Conservation (phyloP, 1,140 invertebrate species). For the Sarcophaga bullata region DNA sequence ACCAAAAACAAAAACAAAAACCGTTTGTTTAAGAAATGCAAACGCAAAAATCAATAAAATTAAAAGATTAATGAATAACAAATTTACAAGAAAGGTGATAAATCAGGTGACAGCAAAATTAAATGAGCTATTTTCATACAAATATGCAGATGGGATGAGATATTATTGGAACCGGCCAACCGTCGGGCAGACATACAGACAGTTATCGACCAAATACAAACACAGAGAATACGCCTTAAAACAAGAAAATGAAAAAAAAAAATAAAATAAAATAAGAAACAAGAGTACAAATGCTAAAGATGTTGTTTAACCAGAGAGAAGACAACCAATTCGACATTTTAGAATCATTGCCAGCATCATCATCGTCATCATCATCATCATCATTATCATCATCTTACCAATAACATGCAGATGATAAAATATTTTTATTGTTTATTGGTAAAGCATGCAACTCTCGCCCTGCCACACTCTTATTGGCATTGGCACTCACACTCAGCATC, state of each 20-base stretch:
- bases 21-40: background rate
- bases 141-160: background rate
- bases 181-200: background rate
- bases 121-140: slow-evolving; percentile 62
- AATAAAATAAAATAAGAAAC: slow-evolving; percentile 24
- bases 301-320: slow-evolving; percentile 36
- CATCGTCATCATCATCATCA: background rate
- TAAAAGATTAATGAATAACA: slow-evolving; percentile 54
- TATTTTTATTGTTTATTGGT: background rate
- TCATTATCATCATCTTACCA: background rate
- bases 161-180: background rate
- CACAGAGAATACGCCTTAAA: slow-evolving; percentile 26
- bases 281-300: slow-evolving; percentile 35
- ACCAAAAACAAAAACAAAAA: slow-evolving; percentile 1
- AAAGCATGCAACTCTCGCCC: background rate
- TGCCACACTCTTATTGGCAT: background rate
- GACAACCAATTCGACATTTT: slow-evolving; percentile 35
- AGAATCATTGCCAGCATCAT: background rate
- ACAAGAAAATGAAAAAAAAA: background rate
- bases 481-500: too few relatives aligned
- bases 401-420: slow-evolving; percentile 37
- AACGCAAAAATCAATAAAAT: slow-evolving; percentile 54
- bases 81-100: slow-evolving; percentile 60
- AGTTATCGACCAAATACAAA: background rate
- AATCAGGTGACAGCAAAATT: slow-evolving; percentile 65